These are phyloP conservation scores for Theretra japonica DNA, from an alignment of 2,888 invertebrate species.

Conservation along the genomic window DNA sequence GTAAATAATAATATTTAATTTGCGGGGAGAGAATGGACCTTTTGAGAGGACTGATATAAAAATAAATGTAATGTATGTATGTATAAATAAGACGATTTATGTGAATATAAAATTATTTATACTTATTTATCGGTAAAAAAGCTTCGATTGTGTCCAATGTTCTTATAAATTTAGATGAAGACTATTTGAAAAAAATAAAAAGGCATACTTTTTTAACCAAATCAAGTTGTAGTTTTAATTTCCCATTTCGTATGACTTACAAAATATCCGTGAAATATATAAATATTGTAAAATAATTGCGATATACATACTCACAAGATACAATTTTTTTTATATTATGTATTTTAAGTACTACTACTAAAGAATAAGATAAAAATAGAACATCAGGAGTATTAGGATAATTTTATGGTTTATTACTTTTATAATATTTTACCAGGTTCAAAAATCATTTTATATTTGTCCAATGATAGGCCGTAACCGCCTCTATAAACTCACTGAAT, in stretches of 20 bases:
- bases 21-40: conserved; percentile 85
- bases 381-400: too few relatives aligned
- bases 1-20: conserved; percentile 83
- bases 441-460: too few relatives aligned
- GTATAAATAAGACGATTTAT: conserved; percentile 84
- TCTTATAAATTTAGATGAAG: conserved; percentile 85
- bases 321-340: too few relatives aligned
- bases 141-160: conserved; percentile 85
- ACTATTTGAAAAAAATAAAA: conserved; percentile 84
- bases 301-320: too few relatives aligned
- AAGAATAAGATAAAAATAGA: too few relatives aligned
- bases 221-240: conserved; percentile 65
- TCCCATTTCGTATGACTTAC: not conserved
- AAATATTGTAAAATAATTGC: not conserved
- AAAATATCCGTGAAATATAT: not conserved
- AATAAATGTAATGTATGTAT: conserved; percentile 85
- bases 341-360: too few relatives aligned
- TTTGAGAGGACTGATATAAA: conserved; percentile 85
- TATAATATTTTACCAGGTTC: too few relatives aligned
- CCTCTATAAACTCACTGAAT: too few relatives aligned
- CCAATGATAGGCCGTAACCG: too few relatives aligned
- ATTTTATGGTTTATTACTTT: too few relatives aligned
- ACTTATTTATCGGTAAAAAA: conserved; percentile 85
- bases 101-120: conserved; percentile 85
- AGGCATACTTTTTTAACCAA: conserved; percentile 85